These are phyloP conservation scores for Pseudoips prasinana DNA, from an alignment of 2,888 invertebrate species.

Conservation along the genomic window DNA sequence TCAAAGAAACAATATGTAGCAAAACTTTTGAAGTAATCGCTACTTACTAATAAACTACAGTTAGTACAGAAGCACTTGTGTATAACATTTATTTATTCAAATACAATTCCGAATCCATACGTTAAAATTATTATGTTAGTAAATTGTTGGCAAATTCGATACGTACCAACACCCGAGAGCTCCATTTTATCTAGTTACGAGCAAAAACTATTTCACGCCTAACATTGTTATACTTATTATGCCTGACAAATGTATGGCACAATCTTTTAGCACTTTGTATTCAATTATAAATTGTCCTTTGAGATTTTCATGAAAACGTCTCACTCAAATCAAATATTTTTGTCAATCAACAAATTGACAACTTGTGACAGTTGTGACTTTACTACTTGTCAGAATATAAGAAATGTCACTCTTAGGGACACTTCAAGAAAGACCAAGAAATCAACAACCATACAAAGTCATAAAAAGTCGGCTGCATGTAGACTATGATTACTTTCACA, in stretches of 20 bases:
- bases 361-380: background rate
- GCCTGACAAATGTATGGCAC: too few species aligned
- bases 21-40: conserved; percentile 15
- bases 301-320: background rate
- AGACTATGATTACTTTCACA: too few species aligned
- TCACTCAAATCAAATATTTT: background rate
- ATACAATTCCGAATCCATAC: conserved; percentile 7
- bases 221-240: too few species aligned
- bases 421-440: too few species aligned
- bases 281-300: too few species aligned
- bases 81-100: conserved; percentile 8
- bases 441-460: too few species aligned
- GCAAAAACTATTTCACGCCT: background rate
- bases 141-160: conserved; percentile 22
- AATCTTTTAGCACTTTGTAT: too few species aligned
- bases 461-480: too few species aligned
- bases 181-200: conserved; percentile 53
- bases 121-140: conserved; percentile 16
- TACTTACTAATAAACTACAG: conserved; percentile 13
- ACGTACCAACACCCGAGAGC: conserved; percentile 65
- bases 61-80: conserved; percentile 3
- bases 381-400: background rate
- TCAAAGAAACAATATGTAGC: conserved; percentile 45
- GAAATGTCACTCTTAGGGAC: too few species aligned
- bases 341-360: background rate